Evolutionary conservation across 2,797 vertebrate species (phyloP).

Genomic region (Gadopsis bispinosus): DNA sequence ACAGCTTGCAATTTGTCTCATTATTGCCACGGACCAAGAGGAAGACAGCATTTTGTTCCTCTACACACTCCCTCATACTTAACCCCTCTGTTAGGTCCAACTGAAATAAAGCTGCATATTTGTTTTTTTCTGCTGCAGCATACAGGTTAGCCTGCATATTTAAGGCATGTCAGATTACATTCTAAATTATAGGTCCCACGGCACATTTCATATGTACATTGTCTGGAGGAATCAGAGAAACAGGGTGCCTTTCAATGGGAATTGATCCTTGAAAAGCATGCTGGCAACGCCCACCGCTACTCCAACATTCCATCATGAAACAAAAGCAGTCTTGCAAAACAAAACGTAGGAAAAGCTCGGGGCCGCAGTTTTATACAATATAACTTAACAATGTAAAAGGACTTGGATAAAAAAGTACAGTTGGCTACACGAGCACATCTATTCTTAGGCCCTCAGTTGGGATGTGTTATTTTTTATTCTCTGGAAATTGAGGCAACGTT

Average conservation of each 20-base stretch:
- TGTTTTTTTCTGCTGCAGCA: background rate
- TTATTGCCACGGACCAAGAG: constrained; percentile 31
- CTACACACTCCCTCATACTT: background rate
- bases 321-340: background rate
- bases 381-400: background rate
- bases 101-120: constrained; percentile 7
- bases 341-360: background rate
- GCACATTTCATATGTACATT: background rate
- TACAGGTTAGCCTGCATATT: background rate
- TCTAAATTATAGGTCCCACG: background rate
- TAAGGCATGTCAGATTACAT: constrained; percentile 2
- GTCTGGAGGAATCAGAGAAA: background rate
- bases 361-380: background rate
- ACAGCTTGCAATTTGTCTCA: constrained; percentile 49
- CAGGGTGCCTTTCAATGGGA: background rate
- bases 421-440: background rate
- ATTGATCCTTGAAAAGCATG: background rate
- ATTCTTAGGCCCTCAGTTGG: background rate
- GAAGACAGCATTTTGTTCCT: constrained; percentile 8
- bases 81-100: constrained; percentile 13
- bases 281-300: background rate
- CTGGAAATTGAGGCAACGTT: background rate
- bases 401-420: background rate
- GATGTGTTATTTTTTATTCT: background rate
- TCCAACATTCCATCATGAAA: background rate